A percentile compares a stretch with the other conserved stretches of the same genome.
Evolutionary conservation across 2,113 vertebrate species (phyloP).

Genomic region (Lasiurus cinereus): DNA sequence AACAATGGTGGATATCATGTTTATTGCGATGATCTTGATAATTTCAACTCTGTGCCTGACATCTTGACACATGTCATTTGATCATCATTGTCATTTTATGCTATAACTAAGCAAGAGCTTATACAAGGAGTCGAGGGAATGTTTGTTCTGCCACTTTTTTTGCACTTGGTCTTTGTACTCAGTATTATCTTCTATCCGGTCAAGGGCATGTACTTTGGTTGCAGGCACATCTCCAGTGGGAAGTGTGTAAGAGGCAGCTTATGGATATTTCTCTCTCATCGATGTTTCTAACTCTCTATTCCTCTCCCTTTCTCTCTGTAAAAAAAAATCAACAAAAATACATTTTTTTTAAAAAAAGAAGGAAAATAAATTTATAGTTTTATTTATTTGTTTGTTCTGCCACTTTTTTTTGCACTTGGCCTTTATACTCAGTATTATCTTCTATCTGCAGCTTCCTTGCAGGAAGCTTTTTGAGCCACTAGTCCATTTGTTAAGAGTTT

Average conservation of each 20-base stretch:
- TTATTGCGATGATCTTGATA: neutral
- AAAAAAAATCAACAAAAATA: no score
- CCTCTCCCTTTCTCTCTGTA: no score
- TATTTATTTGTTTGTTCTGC: no score
- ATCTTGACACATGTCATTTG: neutral
- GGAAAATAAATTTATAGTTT: no score
- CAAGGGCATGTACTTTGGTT: no score
- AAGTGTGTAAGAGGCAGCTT: no score
- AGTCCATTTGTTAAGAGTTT: neutral
- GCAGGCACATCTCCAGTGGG: no score
- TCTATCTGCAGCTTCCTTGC: neutral
- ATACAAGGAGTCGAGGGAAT: neutral
- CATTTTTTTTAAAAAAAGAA: no score
- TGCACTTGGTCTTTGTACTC: neutral
- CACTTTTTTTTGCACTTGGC: neutral
- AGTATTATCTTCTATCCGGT: neutral
- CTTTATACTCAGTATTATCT: neutral
- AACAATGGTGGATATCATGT: neutral
- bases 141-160: neutral
- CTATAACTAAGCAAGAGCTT: neutral
- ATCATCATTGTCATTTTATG: neutral
- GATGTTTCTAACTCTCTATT: no score
- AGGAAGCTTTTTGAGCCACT: neutral
- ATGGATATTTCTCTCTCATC: no score
- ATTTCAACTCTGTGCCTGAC: neutral